Percentiles rank a stretch among this genome's conserved stretches.
Conservation (phyloP, 2,113 vertebrate genomes). For the Pygoscelis antarcticus region DNA sequence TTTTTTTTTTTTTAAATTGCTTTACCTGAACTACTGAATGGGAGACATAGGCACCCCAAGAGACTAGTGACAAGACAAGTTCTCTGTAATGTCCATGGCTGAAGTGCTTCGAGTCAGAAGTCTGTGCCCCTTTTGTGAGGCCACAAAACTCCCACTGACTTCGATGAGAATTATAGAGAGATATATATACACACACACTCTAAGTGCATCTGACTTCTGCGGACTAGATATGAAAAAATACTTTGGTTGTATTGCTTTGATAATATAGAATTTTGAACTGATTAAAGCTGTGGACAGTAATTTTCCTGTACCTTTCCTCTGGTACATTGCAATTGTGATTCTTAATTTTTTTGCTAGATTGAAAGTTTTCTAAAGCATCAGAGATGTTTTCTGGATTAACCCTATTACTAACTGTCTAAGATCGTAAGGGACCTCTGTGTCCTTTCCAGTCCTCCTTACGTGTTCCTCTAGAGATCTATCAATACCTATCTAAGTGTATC, state of each 20-base stretch:
- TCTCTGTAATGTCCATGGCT: neutral
- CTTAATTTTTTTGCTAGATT: neutral
- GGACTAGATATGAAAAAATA: neutral
- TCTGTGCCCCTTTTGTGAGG: neutral
- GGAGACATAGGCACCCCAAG: neutral
- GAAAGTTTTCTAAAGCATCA: neutral
- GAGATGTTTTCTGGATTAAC: neutral
- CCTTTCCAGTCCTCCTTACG: neutral
- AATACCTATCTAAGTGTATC: neutral
- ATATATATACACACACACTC: accelerated
- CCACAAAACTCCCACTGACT: neutral
- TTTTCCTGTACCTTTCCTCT: neutral
- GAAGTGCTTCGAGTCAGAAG: neutral
- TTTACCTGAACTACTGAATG: neutral
- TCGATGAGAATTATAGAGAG: neutral
- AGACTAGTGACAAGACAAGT: neutral
- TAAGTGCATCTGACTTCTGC: neutral
- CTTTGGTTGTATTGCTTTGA: neutral
- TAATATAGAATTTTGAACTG: neutral
- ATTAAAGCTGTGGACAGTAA: neutral
- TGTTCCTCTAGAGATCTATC: neutral
- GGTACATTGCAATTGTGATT: neutral
- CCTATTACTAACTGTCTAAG: neutral
- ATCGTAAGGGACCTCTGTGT: neutral
- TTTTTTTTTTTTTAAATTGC: neutral